Conservation (phyloP, 2,888 invertebrate genomes). For the Leucophenga maculata region DNA sequence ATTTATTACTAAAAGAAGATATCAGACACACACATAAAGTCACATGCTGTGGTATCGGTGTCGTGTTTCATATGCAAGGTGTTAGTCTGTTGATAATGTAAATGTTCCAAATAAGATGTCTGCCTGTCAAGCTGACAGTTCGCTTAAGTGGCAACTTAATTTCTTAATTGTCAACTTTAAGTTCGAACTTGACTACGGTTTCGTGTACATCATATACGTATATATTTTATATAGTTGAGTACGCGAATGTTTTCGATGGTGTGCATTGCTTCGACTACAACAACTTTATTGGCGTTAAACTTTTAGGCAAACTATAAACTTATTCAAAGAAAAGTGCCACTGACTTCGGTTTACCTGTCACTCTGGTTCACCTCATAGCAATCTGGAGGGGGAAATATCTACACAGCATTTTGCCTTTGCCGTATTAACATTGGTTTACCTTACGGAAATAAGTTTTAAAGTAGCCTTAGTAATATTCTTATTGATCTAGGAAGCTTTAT, state of each 20-base stretch:
- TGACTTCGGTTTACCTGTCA: not conserved
- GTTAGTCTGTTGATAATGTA: conserved; percentile 71
- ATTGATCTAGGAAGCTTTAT: too few relatives aligned
- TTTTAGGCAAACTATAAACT: conserved; percentile 32
- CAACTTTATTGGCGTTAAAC: conserved; percentile 26
- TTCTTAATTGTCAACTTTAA: conserved; percentile 70
- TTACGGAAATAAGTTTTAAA: too few relatives aligned
- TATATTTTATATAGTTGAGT: conserved; percentile 44
- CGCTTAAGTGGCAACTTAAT: conserved; percentile 71
- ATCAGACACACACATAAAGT: conserved; percentile 45
- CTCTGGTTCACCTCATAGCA: not conserved
- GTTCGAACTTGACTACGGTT: conserved; percentile 36
- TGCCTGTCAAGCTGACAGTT: conserved; percentile 68
- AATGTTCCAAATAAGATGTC: conserved; percentile 58
- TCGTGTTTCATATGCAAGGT: conserved; percentile 54
- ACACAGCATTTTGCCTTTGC: too few relatives aligned
- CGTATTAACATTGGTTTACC: too few relatives aligned
- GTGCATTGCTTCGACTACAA: not conserved
- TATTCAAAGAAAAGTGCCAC: not conserved
- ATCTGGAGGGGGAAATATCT: too few relatives aligned
- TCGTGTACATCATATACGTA: conserved; percentile 5
- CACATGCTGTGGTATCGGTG: conserved; percentile 13
- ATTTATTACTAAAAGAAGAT: conserved; percentile 67
- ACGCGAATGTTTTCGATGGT: conserved; percentile 17
- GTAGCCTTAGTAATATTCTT: too few relatives aligned